Percentiles rank a stretch among this genome's conserved stretches.
These are phyloP conservation scores for Hucho hucho DNA, from an alignment of 2,113 vertebrate genomes.

Conservation along the genomic window DNA sequence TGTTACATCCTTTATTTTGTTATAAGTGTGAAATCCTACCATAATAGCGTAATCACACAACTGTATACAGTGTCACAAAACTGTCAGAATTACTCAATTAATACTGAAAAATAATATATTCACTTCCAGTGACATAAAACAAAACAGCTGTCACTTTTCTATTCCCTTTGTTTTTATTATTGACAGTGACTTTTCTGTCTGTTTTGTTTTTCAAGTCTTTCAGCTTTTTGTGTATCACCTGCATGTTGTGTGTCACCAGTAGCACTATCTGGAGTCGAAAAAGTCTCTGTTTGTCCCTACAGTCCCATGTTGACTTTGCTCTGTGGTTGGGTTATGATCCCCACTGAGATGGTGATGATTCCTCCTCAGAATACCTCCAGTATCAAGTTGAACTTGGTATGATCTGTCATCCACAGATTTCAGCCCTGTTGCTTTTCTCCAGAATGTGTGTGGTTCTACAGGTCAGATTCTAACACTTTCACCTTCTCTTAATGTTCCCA, in stretches of 20 bases:
- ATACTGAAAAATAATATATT: too few relatives aligned
- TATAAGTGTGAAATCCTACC: too few relatives aligned
- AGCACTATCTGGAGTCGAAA: neutral
- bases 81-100: too few relatives aligned
- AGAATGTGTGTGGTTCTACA: neutral
- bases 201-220: neutral
- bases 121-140: too few relatives aligned
- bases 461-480: neutral
- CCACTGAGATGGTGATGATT: conserved; percentile 17
- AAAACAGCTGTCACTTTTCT: too few relatives aligned
- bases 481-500: neutral
- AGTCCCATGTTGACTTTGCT: neutral
- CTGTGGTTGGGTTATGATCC: neutral
- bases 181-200: too few relatives aligned
- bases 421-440: conserved; percentile 4
- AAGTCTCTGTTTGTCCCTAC: neutral
- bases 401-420: neutral
- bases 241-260: neutral
- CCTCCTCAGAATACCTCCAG: conserved; percentile 13
- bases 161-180: too few relatives aligned
- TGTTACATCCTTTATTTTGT: too few relatives aligned
- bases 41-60: too few relatives aligned
- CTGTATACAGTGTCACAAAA: too few relatives aligned
- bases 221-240: too few relatives aligned
- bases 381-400: conserved; percentile 14